phyloP scores from a whole-genome alignment of 2,888 invertebrate genomes.

The Atrina japonica region DNA sequence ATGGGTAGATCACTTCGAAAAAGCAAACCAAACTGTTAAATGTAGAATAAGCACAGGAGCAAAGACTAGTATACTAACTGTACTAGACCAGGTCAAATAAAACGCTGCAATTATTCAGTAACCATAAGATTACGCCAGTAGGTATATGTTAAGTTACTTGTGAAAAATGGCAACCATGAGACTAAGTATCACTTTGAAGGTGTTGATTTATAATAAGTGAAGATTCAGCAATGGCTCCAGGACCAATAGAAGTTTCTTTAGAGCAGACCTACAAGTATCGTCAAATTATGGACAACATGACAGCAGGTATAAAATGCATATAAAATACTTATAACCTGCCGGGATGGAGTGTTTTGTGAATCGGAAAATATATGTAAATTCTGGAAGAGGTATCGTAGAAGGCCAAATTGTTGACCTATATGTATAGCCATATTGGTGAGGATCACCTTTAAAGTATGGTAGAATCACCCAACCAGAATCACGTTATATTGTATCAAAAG shows the following conservation, averaged over 20 bases:
- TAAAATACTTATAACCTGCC: background rate
- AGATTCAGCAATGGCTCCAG: conserved; percentile 23
- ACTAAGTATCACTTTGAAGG: conserved; percentile 24
- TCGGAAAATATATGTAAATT: conserved; percentile 10
- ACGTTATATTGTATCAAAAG: conserved; percentile 52
- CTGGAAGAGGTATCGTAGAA: conserved; percentile 40
- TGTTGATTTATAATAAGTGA: conserved; percentile 28
- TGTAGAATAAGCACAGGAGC: conserved; percentile 28
- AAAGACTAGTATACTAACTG: conserved; percentile 11
- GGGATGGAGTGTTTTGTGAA: too few relatives aligned
- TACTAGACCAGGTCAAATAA: background rate
- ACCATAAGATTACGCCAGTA: conserved; percentile 22
- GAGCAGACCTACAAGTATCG: background rate
- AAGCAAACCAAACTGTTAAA: background rate
- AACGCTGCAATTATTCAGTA: conserved; percentile 19
- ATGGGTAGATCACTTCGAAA: background rate
- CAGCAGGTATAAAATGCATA: background rate
- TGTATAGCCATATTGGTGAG: too few relatives aligned
- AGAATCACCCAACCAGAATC: too few relatives aligned
- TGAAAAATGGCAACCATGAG: background rate
- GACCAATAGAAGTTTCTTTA: conserved; percentile 3
- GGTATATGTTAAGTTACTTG: conserved; percentile 5
- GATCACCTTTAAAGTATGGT: too few relatives aligned
- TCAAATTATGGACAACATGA: conserved; percentile 49
- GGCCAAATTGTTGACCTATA: conserved; percentile 40